Conservation (phyloP, 2,113 vertebrate genomes). For the Telmatochromis sp. region DNA sequence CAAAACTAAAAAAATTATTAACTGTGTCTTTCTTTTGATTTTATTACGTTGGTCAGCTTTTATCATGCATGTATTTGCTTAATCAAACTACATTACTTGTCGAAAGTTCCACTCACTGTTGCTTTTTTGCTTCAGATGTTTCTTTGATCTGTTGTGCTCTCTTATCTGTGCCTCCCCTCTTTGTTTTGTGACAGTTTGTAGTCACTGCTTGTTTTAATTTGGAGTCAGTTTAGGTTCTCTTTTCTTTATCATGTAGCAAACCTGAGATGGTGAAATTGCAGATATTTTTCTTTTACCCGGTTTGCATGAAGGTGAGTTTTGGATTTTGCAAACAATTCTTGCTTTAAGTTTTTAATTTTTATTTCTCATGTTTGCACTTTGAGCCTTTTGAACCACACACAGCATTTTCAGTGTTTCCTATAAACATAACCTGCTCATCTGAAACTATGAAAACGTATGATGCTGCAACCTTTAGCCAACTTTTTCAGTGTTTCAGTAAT, state of each 20-base stretch:
- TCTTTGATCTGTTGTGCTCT: background rate
- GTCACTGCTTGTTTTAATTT: background rate
- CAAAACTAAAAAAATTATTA: background rate
- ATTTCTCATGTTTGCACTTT: background rate
- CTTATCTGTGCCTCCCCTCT: background rate
- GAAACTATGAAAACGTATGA: background rate
- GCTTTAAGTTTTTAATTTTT: background rate
- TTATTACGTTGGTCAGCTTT: background rate
- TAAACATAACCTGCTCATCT: background rate
- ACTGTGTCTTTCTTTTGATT: background rate
- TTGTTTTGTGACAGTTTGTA: background rate
- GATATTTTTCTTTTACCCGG: background rate
- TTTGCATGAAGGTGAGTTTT: background rate
- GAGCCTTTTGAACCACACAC: background rate
- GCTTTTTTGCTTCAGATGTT: background rate
- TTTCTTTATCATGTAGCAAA: background rate
- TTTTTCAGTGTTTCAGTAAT: background rate
- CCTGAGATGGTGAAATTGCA: background rate
- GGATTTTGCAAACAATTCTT: background rate
- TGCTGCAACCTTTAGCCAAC: background rate
- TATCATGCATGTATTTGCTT: background rate
- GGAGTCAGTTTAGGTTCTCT: background rate
- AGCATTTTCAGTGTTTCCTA: background rate
- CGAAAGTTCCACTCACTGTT: background rate
- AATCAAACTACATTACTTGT: background rate